A percentile compares a stretch with the other conserved stretches of the same genome.
Conservation (phyloP, 2,888 invertebrate genomes). For the Trichopoda pennipes region DNA sequence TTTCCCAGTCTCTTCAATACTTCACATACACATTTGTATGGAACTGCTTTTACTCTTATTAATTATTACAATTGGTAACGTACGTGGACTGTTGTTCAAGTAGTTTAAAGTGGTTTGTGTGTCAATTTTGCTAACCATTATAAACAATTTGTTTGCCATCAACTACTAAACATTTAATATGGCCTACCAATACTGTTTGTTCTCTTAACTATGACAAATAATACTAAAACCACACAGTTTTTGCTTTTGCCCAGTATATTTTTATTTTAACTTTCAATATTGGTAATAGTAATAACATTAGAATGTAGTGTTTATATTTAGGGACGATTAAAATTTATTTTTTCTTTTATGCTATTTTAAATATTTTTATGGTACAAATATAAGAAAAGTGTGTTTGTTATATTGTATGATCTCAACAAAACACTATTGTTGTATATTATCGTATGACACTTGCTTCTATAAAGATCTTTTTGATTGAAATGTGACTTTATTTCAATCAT, state of each 20-base stretch:
- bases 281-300: conserved; percentile 29
- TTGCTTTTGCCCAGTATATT: conserved; percentile 54
- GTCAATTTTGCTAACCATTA: too few relatives aligned
- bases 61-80: too few relatives aligned
- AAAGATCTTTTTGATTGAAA: conserved; percentile 14
- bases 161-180: too few relatives aligned
- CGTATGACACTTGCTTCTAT: conserved; percentile 46
- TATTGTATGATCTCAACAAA: conserved; percentile 32
- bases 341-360: neutral
- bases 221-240: neutral
- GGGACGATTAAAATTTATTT: neutral
- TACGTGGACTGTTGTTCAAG: too few relatives aligned
- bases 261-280: conserved; percentile 41
- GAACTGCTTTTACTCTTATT: too few relatives aligned
- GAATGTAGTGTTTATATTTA: too few relatives aligned
- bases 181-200: too few relatives aligned
- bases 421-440: conserved; percentile 48
- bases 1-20: too few relatives aligned
- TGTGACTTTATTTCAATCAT: conserved; percentile 24
- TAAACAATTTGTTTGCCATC: too few relatives aligned
- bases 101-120: too few relatives aligned
- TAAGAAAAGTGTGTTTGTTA: neutral
- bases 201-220: neutral
- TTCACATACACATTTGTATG: too few relatives aligned
- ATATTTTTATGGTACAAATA: neutral